Conservation (phyloP, 2,113 vertebrate genomes). For the Nansenia antarctica region DNA sequence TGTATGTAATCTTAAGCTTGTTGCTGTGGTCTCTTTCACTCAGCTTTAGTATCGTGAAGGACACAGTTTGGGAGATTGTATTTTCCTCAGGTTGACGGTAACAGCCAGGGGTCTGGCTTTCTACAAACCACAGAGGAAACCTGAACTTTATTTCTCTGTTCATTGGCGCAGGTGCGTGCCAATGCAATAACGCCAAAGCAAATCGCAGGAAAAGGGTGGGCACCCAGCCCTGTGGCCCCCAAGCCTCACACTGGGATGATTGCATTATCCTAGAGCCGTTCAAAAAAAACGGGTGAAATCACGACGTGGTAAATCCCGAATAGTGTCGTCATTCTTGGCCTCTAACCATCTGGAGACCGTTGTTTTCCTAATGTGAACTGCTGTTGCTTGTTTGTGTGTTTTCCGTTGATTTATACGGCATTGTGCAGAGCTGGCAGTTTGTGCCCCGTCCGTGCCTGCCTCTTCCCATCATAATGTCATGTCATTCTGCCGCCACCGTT, state of each 20-base stretch:
- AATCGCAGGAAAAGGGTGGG: not conserved
- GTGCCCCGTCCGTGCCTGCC: not conserved
- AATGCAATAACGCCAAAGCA: not conserved
- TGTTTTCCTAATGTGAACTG: not conserved
- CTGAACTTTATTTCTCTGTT: not conserved
- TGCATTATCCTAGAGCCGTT: not conserved
- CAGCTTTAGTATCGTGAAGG: not conserved
- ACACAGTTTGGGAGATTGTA: not conserved
- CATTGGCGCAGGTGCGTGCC: not conserved
- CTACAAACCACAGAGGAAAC: conserved; percentile 1
- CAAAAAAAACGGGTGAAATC: not conserved
- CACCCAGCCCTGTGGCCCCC: not conserved
- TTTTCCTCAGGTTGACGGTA: not conserved
- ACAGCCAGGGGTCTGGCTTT: not conserved
- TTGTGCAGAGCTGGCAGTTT: not conserved
- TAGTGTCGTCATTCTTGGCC: no score
- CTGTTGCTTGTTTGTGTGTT: not conserved
- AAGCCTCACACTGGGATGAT: not conserved
- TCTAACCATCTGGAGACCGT: not conserved
- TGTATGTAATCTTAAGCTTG: not conserved
- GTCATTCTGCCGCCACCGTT: not conserved
- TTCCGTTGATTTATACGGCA: not conserved
- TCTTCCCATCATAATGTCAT: not conserved
- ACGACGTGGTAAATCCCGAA: not conserved
- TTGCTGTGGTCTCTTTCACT: not conserved